Evolutionary conservation across 53 echinoderm and acorn worm species (phyloP), one percentile per base, ranked within the genome.

Genomic region (Temnopleurus reevesii): DNA sequence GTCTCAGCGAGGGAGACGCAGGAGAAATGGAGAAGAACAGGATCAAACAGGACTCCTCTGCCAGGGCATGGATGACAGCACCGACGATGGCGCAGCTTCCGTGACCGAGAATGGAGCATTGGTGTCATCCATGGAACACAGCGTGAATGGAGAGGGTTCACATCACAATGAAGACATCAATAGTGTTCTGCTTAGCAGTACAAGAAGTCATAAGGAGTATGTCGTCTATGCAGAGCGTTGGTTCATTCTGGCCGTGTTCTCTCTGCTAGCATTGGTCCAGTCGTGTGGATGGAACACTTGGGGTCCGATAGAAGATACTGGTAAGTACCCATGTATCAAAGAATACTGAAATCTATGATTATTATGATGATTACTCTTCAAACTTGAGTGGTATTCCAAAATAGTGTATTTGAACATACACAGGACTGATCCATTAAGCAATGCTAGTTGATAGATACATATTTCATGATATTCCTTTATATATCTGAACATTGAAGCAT

Each of bases 221-320:
- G 84, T 77, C 56, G 91, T 91, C 24, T 97, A 97, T 81, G 45
- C 89, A 21, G 87, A 86, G 28, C 81, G 97, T 45, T 97, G 97
- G 97, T 97, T 93, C 17, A 95, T 97, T 21, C 60, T 97, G 44
- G 82, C 87, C 35, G 76, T 97, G 26, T 97, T 95, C 83, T 92
- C 95, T 5, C 45, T 91, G 12, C 25, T 93, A 49, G 91, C 89
- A 0, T 65, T 90, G 15, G 76, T 92, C 3, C 95, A 97, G 63
- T 89, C 93, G 5, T 83, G 85, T 46, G 77, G 86, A 8, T 97
- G 97, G 97, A 97, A 97, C 82, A 97, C 97, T 2, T 97, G 97
- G 97, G 97, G 95, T 18, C 97, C 97, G 23, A 95, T 97, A 44
- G 92, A 94, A 28, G 90, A 92, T 46, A 97, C 95, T 65, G 91